Evolutionary conservation across 2,113 vertebrate species (phyloP).

Genomic region (Gadus macrocephalus): DNA sequence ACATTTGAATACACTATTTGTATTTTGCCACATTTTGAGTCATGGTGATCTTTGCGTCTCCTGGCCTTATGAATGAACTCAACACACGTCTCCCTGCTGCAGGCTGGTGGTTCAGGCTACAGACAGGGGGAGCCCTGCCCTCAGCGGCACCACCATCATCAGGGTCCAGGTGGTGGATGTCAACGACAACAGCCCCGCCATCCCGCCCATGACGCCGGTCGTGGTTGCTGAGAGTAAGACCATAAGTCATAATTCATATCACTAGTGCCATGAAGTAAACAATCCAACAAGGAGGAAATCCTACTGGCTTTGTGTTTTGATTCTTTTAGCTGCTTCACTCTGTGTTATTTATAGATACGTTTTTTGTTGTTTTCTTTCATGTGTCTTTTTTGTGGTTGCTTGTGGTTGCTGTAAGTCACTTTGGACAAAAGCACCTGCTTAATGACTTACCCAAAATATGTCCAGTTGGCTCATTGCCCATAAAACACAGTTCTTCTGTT

Average conservation of each 20-base stretch:
- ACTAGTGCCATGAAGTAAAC: too few relatives aligned
- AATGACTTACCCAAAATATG: too few relatives aligned
- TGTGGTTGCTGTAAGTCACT: too few relatives aligned
- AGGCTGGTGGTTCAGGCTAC: conserved; percentile 84
- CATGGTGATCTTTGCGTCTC: not conserved
- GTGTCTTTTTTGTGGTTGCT: too few relatives aligned
- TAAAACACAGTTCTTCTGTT: too few relatives aligned
- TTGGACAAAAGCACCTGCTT: too few relatives aligned
- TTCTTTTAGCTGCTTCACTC: too few relatives aligned
- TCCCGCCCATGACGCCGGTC: conserved; percentile 74
- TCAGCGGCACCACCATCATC: conserved; percentile 74
- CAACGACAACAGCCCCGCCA: conserved; percentile 84
- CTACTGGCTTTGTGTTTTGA: too few relatives aligned
- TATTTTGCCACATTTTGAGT: not conserved
- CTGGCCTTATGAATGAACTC: not conserved
- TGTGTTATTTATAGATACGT: too few relatives aligned
- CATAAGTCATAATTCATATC: not conserved
- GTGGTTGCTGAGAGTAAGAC: conserved; percentile 84
- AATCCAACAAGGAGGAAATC: too few relatives aligned
- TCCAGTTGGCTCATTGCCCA: too few relatives aligned
- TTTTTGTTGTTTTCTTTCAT: too few relatives aligned
- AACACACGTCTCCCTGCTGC: conserved; percentile 23
- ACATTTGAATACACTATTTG: not conserved
- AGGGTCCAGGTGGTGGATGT: conserved; percentile 82
- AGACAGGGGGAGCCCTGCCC: conserved; percentile 81